phyloP scores from a whole-genome alignment of 2,888 invertebrate species.

The Synergus gifuensis region DNA sequence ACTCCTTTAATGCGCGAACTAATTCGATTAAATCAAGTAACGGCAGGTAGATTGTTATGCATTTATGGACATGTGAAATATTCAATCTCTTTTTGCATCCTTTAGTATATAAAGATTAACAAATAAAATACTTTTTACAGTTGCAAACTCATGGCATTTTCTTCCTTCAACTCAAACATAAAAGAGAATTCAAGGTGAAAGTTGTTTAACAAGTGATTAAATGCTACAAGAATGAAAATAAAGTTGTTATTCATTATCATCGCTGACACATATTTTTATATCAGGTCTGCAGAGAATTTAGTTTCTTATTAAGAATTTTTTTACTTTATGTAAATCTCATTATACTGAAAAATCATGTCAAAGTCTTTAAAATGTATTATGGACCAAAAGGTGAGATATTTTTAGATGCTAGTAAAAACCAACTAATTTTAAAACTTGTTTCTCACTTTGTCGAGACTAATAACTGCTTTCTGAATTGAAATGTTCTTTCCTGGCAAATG shows the following conservation, averaged over 20 bases:
- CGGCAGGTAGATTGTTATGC: neutral
- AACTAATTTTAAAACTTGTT: neutral
- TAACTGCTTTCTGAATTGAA: neutral
- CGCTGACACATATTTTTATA: neutral
- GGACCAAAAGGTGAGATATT: neutral
- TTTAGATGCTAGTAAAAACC: neutral
- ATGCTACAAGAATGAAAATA: neutral
- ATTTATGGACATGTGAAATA: neutral
- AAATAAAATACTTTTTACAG: no score
- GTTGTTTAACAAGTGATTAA: neutral
- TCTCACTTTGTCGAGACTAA: neutral
- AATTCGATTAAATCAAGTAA: conserved; percentile 15
- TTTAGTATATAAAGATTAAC: no score
- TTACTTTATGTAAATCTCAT: no score
- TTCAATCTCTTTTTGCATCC: neutral
- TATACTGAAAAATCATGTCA: no score
- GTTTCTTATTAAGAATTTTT: neutral
- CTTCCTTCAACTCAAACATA: neutral
- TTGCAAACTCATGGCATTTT: neutral
- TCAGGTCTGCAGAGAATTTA: neutral
- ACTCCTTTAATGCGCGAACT: conserved; percentile 1
- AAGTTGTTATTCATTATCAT: neutral
- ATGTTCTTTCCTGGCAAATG: neutral
- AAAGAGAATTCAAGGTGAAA: neutral
- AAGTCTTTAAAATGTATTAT: neutral